Conservation (phyloP, 2,888 invertebrate genomes). For the Trachelus tabidus region DNA sequence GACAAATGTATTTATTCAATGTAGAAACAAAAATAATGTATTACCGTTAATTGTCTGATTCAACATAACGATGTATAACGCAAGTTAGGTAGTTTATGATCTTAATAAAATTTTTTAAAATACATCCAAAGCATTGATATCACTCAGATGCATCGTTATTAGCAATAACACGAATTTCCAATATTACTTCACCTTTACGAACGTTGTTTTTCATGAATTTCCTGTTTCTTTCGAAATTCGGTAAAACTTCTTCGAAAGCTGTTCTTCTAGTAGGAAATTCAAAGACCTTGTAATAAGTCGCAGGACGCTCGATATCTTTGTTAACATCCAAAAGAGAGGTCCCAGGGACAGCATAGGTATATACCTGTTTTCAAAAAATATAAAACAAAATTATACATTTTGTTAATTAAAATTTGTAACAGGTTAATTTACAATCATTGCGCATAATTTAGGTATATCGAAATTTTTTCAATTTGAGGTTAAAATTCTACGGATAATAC, state of each 20-base stretch:
- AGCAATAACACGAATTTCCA: conserved; percentile 57
- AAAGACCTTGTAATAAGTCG: conserved; percentile 41
- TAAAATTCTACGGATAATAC: too few relatives aligned
- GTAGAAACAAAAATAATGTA: too few relatives aligned
- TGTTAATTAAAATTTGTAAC: not conserved
- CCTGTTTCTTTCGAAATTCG: conserved; percentile 39
- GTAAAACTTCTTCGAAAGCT: conserved; percentile 39
- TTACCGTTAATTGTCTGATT: too few relatives aligned
- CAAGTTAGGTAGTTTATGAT: not conserved
- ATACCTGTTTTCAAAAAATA: conserved; percentile 23
- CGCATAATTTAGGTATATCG: not conserved
- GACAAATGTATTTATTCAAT: too few relatives aligned
- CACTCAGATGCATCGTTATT: conserved; percentile 40
- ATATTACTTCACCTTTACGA: conserved; percentile 52
- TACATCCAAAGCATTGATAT: not conserved
- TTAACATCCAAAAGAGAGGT: conserved; percentile 37
- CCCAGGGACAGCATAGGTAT: conserved; percentile 35
- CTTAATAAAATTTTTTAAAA: not conserved
- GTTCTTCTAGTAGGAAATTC: conserved; percentile 40
- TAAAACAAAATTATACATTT: not conserved
- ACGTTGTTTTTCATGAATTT: conserved; percentile 45
- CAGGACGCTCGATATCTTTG: conserved; percentile 40
- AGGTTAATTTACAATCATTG: not conserved
- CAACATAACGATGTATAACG: too few relatives aligned
- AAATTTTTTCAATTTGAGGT: too few relatives aligned